Conservation (phyloP, 2,113 vertebrate genomes). For the Corvus cornix region DNA sequence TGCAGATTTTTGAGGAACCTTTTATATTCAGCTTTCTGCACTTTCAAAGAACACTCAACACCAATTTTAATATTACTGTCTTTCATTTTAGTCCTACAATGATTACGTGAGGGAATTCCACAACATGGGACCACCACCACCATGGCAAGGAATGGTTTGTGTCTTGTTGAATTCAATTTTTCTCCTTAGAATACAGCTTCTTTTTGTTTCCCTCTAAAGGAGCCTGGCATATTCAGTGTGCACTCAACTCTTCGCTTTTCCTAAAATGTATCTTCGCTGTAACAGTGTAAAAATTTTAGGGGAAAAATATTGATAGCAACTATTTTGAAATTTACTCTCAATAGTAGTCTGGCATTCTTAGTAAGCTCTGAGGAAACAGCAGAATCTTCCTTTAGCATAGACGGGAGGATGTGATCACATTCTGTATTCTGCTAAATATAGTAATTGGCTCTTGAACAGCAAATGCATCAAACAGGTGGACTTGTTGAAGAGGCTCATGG, state of each 20-base stretch:
- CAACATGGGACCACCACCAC: slow-evolving; percentile 93
- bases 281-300: neutral
- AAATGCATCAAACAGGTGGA: neutral
- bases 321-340: neutral
- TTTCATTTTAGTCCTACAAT: slow-evolving; percentile 90
- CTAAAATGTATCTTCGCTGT: neutral
- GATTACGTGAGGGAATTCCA: slow-evolving; percentile 99
- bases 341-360: neutral
- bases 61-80: slow-evolving; percentile 56
- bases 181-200: neutral
- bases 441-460: neutral
- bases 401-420: neutral
- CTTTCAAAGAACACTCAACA: neutral
- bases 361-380: neutral
- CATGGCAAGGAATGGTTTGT: slow-evolving; percentile 98
- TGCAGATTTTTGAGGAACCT: neutral
- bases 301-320: neutral
- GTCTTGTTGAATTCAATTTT: slow-evolving; percentile 27
- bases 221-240: neutral
- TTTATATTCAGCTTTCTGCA: slow-evolving; percentile 1
- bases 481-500: neutral
- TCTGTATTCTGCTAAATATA: neutral
- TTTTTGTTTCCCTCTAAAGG: neutral
- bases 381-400: neutral
- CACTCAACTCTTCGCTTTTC: neutral